Conservation (phyloP, 1,140 invertebrate species). For the Hylyphantes graminicola region DNA sequence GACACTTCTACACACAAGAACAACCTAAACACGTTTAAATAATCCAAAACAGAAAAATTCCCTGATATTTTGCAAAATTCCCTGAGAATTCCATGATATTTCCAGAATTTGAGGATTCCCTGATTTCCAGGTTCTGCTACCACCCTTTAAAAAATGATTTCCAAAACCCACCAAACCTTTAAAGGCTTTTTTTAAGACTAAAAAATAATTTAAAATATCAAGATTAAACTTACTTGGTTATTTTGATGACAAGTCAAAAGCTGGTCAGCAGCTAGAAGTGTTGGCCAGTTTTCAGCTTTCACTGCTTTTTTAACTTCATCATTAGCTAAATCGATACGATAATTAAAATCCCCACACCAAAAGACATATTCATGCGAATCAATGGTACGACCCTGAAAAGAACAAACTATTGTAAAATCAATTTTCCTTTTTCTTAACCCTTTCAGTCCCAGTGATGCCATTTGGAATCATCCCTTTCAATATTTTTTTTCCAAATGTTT, state of each 20-base stretch:
- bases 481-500: too few relatives aligned
- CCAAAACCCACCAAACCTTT: background rate
- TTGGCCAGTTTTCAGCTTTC: constrained; percentile 79
- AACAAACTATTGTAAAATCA: background rate
- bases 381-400: constrained; percentile 79
- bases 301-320: constrained; percentile 92
- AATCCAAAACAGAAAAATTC: too few relatives aligned
- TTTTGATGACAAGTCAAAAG: constrained; percentile 74
- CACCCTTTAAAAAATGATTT: too few relatives aligned
- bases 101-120: too few relatives aligned
- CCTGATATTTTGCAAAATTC: too few relatives aligned
- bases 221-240: constrained; percentile 67
- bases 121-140: too few relatives aligned
- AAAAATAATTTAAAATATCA: background rate
- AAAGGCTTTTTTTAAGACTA: too few relatives aligned
- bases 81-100: too few relatives aligned
- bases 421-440: background rate
- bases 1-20: too few relatives aligned
- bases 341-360: constrained; percentile 99
- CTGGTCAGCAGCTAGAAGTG: constrained; percentile 90
- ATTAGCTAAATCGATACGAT: constrained; percentile 94
- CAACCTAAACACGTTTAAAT: too few relatives aligned
- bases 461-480: too few relatives aligned
- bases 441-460: too few relatives aligned
- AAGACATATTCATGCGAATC: constrained; percentile 98